Base-by-base conservation (phyloP, 1,140 invertebrate genomes). In the Drosophila pachea region DNA sequence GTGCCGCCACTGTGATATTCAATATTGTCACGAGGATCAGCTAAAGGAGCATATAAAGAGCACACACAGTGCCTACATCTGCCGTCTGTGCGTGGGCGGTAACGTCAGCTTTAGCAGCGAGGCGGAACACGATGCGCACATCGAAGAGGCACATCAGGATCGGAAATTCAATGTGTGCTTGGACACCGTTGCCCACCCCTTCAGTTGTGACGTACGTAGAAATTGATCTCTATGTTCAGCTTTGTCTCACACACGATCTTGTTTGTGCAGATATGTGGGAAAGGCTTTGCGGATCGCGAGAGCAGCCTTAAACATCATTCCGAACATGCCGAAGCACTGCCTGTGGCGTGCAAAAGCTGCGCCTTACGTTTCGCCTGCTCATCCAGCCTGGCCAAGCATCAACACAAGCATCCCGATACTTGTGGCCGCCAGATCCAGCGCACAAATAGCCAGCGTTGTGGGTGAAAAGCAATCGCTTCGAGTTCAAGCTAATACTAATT, bases 121-220 rank as follows among this genome's bases (percentile, higher is more conserved):
- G 8, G 48, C 35, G 22, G 68, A 70, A n/a, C 48, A 47, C 6
- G 68, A 70, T 33, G 62, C 68, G 4, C 68, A 70, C 11, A 50
- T 66, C 31, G 68, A 70, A 40, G 68, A 70, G 32, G 29, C 40
- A 40, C 68, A 70, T 48, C 68, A 70, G 49, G 68, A 70, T 40
- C 49, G 54, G 7, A 70, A 70, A n/a, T 66, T 66, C n/a, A 66
- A 70, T 35, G 54, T 66, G 5, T 16, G 90, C n/a, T 89, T 89
- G 8, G 91, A 92, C 68, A 90, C 89, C 9, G 78, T 88, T 7
- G 90, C 92, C 16, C 89, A 91, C 68, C 91, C 91, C 5, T 92
- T 90, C 75, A 86, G 90, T 35, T 92, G 92, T 84, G 78, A 88
- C 35, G 88, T 91, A 16, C 55, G 75, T 9, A 22, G 22, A 22